Evolutionary conservation across 2,888 invertebrate genomes (phyloP).

Genomic region (Anoncus sp.): DNA sequence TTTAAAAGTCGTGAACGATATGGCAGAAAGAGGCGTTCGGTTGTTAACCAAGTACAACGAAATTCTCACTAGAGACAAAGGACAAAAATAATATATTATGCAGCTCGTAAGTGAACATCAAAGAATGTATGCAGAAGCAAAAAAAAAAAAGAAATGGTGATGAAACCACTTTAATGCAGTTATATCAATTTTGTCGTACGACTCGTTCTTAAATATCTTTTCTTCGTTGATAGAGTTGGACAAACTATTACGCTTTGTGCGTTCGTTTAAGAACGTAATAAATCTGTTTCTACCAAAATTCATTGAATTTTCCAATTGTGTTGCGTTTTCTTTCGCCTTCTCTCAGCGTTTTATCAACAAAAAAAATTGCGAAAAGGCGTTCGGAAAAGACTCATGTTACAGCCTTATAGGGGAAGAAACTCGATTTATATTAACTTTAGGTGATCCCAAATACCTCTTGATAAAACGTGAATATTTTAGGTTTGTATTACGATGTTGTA

Average conservation of each 20-base stretch:
- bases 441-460: slow-evolving; percentile 8
- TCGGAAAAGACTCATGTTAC: background rate
- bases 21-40: too few relatives aligned
- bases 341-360: background rate
- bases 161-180: background rate
- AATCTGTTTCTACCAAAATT: slow-evolving; percentile 1
- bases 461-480: too few relatives aligned
- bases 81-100: too few relatives aligned
- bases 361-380: background rate
- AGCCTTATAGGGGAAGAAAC: background rate
- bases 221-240: too few relatives aligned
- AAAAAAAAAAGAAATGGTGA: background rate
- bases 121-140: too few relatives aligned
- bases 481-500: too few relatives aligned
- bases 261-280: background rate
- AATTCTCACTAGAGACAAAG: too few relatives aligned
- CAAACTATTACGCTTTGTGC: background rate
- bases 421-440: slow-evolving; percentile 6
- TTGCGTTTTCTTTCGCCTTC: slow-evolving; percentile 4
- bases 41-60: too few relatives aligned
- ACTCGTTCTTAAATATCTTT: too few relatives aligned
- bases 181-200: background rate
- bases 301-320: background rate
- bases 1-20: too few relatives aligned
- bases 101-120: too few relatives aligned